phyloP scores from a whole-genome alignment of 2,797 vertebrate species.

The Labroides dimidiatus region DNA sequence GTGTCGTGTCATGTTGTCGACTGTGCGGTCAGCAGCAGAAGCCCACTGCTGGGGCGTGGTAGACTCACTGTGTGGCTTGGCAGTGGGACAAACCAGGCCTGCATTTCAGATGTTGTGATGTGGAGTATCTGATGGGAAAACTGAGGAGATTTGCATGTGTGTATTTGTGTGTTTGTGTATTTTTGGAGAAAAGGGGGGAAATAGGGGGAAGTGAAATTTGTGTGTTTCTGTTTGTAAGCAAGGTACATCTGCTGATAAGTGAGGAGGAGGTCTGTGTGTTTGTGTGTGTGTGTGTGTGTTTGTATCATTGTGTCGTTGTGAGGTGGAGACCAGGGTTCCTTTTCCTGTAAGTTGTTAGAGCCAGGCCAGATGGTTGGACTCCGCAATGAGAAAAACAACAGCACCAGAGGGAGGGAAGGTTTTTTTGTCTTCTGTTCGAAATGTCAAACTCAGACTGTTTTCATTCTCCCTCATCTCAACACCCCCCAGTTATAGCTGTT shows the following conservation, averaged over 20 bases:
- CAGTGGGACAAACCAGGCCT: constrained; percentile 57
- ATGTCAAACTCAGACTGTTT: neutral
- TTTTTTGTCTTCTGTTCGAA: neutral
- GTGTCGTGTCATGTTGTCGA: constrained; percentile 53
- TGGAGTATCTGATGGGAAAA: constrained; percentile 66
- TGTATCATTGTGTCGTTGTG: constrained; percentile 62
- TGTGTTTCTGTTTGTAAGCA: constrained; percentile 50
- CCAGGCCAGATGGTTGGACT: constrained; percentile 51
- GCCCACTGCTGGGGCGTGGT: constrained; percentile 67
- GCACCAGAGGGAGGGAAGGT: neutral
- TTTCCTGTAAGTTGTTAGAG: constrained; percentile 67
- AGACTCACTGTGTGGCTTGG: constrained; percentile 71
- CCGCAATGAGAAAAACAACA: constrained; percentile 39
- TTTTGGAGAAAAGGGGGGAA: constrained; percentile 40
- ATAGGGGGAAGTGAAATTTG: constrained; percentile 19
- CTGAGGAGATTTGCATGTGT: constrained; percentile 11
- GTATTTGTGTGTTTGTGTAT: constrained; percentile 19
- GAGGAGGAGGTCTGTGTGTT: constrained; percentile 24
- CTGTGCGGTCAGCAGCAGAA: constrained; percentile 55
- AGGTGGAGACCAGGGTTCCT: constrained; percentile 58
- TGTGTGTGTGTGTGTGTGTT: constrained; percentile 32
- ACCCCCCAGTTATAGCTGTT: constrained; percentile 14
- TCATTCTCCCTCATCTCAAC: neutral
- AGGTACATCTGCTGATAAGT: constrained; percentile 65
- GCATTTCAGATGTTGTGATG: constrained; percentile 70